Evolutionary conservation across 1,140 invertebrate species (phyloP), one percentile per base, ranked within the genome.

Genomic region (Mercenaria mercenaria): DNA sequence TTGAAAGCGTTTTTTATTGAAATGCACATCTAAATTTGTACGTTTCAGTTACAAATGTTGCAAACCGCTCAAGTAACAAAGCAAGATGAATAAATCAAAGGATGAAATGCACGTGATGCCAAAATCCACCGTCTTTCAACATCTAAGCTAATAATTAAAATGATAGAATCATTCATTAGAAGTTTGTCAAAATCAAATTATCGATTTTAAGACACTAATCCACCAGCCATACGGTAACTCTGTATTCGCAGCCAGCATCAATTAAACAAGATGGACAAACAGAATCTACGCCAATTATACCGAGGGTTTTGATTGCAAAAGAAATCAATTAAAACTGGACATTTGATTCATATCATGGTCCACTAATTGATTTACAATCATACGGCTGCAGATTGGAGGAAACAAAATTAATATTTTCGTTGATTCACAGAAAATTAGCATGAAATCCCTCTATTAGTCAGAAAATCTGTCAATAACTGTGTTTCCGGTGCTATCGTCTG

Each of bases 371-470:
- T 76, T 76, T 76, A 76, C 26, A 43, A 39, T n/a, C 41, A 13
- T 29, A 6, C 20, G 72, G 20, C n/a, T 43, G 10, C 0, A 39
- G 34, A 43, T 72, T 72, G 2, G 34, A 39, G 34, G 34, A 72
- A 72, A n/a, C 15, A 50, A 50, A 50, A 80, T 80, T 80, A 80
- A 80, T 80, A 56, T 80, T 80, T 80, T 43, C 50, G 20, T 32
- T 80, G 77, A 61, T 80, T 80, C 77, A 80, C 77, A 56, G 77
- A 37, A 52, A 59, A 80, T 80, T 80, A 56, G 77, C 47, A 56
- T 80, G 20, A 56, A 37, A 80, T 61, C 77, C n/a, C 77, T 37
- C 2, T 56, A 59, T 34, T 80, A 37, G 29, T 59, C n/a, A 47
- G 50, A 43, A 80, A 41, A 56, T 10, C 20, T 34, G 52, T 59